Evolutionary conservation across 2,113 vertebrate species (phyloP), one percentile per base, ranked within the genome.

Genomic region (Lepisosteus osseus): DNA sequence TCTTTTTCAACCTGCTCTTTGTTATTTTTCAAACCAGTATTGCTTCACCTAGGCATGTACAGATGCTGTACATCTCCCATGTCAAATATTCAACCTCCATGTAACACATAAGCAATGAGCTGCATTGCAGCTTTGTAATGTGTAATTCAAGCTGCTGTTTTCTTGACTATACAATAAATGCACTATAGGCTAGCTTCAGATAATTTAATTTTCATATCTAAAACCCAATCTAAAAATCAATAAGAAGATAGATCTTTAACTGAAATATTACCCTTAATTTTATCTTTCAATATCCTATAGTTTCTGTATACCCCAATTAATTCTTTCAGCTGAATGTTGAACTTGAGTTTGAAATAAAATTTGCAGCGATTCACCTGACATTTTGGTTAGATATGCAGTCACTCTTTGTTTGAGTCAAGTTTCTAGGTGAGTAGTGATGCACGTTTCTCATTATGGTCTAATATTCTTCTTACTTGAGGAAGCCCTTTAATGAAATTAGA

Each of bases 301-400:
- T 15, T n/a, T 6, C 57, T n/a, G n/a, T 15, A 13, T 13, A 14
- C 11, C 14, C 9, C 14, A 59, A 3, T 59, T 8, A 3, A 59
- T 59, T 59, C 2, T 59, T 59, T n/a, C 57, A 15, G 12, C 57
- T 59, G 57, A 8, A 59, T 59, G 57, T 59, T 15, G n/a, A 59
- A 59, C 57, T 59, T 13, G 12, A n/a, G 57, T 3, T 13, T 5
- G 14, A 59, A 59, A 59, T 59, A 59, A 13, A 59, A 59, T 59
- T 59, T 59, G 57, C 57, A 59, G 5, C 47, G 47, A 6, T 59
- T 59, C 9, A 59, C 5, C 12, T 14, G 57, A 59, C 14, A 59
- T 59, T 59, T 59, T 59, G 57, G 57, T 13, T 13, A 13, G 57
- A 59, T 59, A n/a, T 59, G 14, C 57, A 59, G 57, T 65, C 62